phyloP scores from a whole-genome alignment of 1,140 invertebrate species.

The Lepidotrigona ventralis region DNA sequence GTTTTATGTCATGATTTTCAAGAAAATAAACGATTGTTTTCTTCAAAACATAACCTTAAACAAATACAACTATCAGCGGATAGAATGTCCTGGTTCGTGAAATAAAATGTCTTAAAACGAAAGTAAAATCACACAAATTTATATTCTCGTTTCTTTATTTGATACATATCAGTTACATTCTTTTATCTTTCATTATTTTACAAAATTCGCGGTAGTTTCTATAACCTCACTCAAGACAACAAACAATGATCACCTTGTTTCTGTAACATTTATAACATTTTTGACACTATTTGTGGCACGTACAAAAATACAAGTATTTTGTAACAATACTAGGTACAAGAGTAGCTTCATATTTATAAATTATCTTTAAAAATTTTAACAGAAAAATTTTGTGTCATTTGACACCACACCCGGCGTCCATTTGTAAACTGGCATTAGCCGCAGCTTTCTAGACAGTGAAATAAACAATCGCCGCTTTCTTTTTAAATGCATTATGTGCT shows the following conservation, averaged over 20 bases:
- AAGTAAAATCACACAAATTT: background rate
- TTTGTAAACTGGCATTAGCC: constrained; percentile 61
- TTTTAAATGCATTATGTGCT: background rate
- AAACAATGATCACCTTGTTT: constrained; percentile 53
- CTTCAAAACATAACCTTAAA: constrained; percentile 54
- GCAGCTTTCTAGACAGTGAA: background rate
- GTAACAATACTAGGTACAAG: constrained; percentile 71
- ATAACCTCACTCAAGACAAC: constrained; percentile 33
- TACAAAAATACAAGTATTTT: constrained; percentile 70
- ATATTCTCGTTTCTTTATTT: background rate
- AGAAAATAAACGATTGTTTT: background rate
- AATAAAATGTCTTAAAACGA: background rate
- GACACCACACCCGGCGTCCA: constrained; percentile 66
- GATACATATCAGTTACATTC: background rate
- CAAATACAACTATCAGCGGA: background rate
- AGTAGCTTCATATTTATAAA: constrained; percentile 72
- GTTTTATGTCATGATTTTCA: constrained; percentile 58
- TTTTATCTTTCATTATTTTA: background rate
- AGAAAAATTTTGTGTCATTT: constrained; percentile 58
- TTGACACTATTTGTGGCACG: constrained; percentile 49
- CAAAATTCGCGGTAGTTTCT: constrained; percentile 18
- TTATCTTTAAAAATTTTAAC: constrained; percentile 65
- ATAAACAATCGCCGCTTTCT: background rate
- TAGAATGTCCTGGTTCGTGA: background rate
- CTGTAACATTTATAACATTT: constrained; percentile 50